Percentiles rank a stretch among this genome's conserved stretches.
These are phyloP conservation scores for Anabas testudineus DNA, from an alignment of 2,797 vertebrate genomes.

Conservation along the genomic window DNA sequence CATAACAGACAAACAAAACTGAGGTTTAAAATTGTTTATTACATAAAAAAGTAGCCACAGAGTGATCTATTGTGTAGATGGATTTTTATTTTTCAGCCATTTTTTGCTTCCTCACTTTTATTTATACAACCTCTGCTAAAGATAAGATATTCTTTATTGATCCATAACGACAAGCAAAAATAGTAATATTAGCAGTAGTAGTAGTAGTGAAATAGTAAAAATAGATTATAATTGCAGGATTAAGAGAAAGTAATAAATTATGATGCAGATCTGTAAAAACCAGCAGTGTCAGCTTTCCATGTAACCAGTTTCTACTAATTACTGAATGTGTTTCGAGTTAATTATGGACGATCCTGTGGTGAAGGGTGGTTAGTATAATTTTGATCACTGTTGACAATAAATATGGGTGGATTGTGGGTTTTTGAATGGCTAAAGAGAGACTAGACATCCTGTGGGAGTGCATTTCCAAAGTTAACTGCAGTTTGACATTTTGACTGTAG, in stretches of 20 bases:
- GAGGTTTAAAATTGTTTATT: no score
- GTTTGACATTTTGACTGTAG: slow-evolving; percentile 23
- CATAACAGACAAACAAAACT: no score
- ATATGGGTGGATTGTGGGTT: slow-evolving; percentile 10
- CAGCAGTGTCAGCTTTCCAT: neutral
- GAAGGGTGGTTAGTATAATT: slow-evolving; percentile 21
- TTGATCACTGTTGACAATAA: slow-evolving; percentile 35
- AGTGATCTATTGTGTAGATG: no score
- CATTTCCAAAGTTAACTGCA: slow-evolving; percentile 60
- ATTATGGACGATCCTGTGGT: slow-evolving; percentile 20
- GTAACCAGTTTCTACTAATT: slow-evolving; percentile 14
- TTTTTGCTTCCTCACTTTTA: no score
- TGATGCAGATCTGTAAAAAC: neutral
- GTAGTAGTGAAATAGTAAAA: no score
- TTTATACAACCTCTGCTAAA: no score
- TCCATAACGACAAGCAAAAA: no score
- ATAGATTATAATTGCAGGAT: no score
- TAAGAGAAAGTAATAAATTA: neutral
- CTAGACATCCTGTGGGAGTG: slow-evolving; percentile 44
- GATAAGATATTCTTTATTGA: no score
- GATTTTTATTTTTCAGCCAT: no score
- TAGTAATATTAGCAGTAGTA: no score
- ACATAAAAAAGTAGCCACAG: no score
- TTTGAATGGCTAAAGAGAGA: slow-evolving; percentile 26
- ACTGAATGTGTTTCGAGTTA: slow-evolving; percentile 13